Evolutionary conservation across 2,113 vertebrate species (phyloP), one percentile per base, ranked within the genome.

Genomic region (Microtus montanus): DNA sequence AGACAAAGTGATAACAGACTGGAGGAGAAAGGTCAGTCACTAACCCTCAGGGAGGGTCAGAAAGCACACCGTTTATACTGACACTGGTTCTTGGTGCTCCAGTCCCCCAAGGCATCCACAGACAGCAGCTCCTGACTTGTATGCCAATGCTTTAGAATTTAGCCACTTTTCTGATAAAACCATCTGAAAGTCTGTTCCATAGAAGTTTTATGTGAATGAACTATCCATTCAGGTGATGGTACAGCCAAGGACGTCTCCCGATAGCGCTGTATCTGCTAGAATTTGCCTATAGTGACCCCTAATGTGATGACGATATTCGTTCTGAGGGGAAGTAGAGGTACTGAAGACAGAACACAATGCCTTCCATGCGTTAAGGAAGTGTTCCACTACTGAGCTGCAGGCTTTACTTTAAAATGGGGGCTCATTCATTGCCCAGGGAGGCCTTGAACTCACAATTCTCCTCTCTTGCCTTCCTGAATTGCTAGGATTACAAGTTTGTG

Each of bases 81-180:
- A 20, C 38, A 70, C 73, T 92, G 49, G 63, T 90, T 71, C 8
- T 77, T 78, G 54, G 77, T 73, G 87, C 71, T 87, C 35, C 71
- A 78, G 54, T 47, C 6, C 30, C 58, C 83, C 61, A 71, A 13
- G 14, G 78, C 66, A 70, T 15, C 61, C 68, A 73, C 0, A n/a
- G 35, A 41, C 13, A 74, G 13, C 1, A 78, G n/a, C 35, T 89
- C 88, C 71, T 90, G 30, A 35, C 47, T 52, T 38, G 82, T 89
- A 77, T 47, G 44, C 7, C 20, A 68, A 0, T 73, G 17, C 11
- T 92, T 87, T 77, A 49, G 38, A 92, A 82, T 83, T 75, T 61
- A 94, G 71, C 64, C 58, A 30, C 49, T 83, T 92, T 93, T 93
- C 61, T 83, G 61, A 92, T 20, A 78, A 91, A 84, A 90, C 13